Evolutionary conservation across 2,888 invertebrate species (phyloP), one percentile per base, ranked within the genome.

Genomic region (Drosophila koepferae): DNA sequence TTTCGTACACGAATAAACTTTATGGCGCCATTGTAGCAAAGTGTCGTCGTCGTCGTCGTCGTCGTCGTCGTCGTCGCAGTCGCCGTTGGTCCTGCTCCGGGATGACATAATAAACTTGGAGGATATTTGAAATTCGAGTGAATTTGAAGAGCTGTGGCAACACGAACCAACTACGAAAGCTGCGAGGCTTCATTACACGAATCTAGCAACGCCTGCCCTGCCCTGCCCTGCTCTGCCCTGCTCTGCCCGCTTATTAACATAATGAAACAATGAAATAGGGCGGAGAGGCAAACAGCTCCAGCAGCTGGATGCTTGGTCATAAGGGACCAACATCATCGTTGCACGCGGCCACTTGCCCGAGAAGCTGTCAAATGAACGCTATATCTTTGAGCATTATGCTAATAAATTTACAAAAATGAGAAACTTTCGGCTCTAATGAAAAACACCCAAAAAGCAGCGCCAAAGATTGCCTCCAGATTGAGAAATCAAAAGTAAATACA

Each of bases 1-100:
- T 84, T 74, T 86, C 81, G 80, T 82, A 85, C 86, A 74, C 72
- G 90, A 86, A 89, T 89, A 81, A 90, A 83, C 86, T 86, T 86
- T 90, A 86, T 90, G 89, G 90, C 89, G 86, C 81, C 90, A 90
- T 89, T 83, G 89, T 79, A 77, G 74, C 79, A 85, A 85, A 87
- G 77, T 85, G 81, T 85, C 72, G 82, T 81, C 72, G 69, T 59
- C 40, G 40, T 3, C 74, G 28, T 40, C 74, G 75, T 53, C 80
- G 44, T 69, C 74, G 75, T 55, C 80, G 44, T 69, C 74, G 76
- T 53, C 80, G 44, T 69, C 74, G 76, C 59, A 76, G 44, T 69
- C 74, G 76, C 59, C 80, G 44, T 69, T 49, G 65, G 56, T 72
- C 73, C 72, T 72, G 68, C 59, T 71, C 41, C 20, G 41, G 63